Evolutionary conservation across 2,113 vertebrate genomes (phyloP).

Genomic region (Dicerorhinus sumatrensis): DNA sequence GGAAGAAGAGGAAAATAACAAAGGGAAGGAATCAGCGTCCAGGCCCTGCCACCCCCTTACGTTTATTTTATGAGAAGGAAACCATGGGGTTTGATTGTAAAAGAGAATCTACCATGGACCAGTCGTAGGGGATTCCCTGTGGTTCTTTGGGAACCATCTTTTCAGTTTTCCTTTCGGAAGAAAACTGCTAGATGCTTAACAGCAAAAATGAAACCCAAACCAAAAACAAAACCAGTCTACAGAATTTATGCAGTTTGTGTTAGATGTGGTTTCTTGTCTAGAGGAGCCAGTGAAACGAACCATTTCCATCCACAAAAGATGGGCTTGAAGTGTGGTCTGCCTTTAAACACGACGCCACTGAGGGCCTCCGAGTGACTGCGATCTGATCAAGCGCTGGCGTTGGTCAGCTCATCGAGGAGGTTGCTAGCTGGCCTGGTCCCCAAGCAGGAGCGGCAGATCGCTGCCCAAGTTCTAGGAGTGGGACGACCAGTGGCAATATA

Average conservation of each 20-base stretch:
- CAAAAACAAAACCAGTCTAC: background rate
- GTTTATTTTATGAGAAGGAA: background rate
- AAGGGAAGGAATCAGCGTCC: too few species aligned
- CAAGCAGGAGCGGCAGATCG: constrained; percentile 44
- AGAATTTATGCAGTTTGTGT: background rate
- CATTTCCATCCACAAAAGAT: background rate
- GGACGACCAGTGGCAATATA: constrained; percentile 72
- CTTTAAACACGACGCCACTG: background rate
- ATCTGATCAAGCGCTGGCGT: background rate
- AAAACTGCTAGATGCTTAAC: background rate
- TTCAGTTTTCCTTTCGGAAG: background rate
- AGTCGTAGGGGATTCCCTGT: background rate
- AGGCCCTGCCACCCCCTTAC: background rate
- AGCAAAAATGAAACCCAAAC: background rate
- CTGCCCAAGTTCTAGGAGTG: constrained; percentile 70
- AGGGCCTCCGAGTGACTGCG: background rate
- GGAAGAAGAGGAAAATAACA: background rate
- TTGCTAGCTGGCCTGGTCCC: background rate
- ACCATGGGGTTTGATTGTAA: background rate
- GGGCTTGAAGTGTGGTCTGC: background rate
- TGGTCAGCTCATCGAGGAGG: background rate
- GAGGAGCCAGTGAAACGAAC: background rate
- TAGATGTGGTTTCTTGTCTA: background rate
- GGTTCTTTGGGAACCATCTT: background rate
- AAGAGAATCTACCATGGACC: background rate